Evolutionary conservation across 1,140 invertebrate genomes (phyloP).

Genomic region (Meloidogyne hapla): DNA sequence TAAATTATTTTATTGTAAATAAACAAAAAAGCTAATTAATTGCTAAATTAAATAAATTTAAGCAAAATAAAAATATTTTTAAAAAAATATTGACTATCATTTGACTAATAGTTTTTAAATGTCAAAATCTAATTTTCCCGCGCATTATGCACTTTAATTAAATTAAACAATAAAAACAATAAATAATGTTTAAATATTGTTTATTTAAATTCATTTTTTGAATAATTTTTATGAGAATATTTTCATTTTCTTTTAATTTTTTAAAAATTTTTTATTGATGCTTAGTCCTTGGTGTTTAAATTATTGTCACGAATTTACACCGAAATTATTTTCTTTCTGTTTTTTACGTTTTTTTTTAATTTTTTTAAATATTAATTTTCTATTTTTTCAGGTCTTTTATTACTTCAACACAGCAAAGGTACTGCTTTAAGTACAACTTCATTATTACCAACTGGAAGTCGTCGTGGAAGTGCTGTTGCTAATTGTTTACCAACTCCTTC

Average conservation of each 20-base stretch:
- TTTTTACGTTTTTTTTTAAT: neutral
- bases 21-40: too few relatives aligned
- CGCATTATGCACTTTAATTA: neutral
- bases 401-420: neutral
- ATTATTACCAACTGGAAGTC: neutral
- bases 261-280: too few relatives aligned
- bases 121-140: neutral
- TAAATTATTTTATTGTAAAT: too few relatives aligned
- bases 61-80: too few relatives aligned
- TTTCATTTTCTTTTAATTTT: neutral
- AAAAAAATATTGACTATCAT: too few relatives aligned
- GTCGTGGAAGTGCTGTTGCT: conserved; percentile 15
- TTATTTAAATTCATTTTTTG: too few relatives aligned
- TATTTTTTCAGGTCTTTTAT: conserved; percentile 1
- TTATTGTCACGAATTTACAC: too few relatives aligned
- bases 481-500: conserved; percentile 17
- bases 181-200: neutral
- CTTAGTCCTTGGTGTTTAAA: too few relatives aligned
- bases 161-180: neutral
- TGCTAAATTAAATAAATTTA: neutral
- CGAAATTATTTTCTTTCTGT: neutral
- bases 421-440: conserved; percentile 5
- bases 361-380: neutral
- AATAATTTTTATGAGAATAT: too few relatives aligned
- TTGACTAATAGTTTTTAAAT: neutral